phyloP scores from a whole-genome alignment of 2,113 vertebrate species.

The Ardeotis arabs region DNA sequence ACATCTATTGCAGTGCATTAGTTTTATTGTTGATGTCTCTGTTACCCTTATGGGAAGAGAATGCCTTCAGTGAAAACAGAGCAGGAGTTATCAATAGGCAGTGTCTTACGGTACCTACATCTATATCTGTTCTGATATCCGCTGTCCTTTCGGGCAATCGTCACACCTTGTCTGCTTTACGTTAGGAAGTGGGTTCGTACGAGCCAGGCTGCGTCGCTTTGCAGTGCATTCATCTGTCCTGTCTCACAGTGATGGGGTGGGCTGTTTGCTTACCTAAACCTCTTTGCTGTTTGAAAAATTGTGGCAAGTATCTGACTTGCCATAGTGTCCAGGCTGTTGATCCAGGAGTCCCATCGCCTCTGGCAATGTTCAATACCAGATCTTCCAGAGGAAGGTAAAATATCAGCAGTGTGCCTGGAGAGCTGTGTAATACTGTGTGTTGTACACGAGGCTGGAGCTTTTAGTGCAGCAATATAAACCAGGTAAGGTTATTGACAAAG shows the following conservation, averaged over 20 bases:
- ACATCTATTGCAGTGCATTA: not conserved
- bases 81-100: not conserved
- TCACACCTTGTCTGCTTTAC: not conserved
- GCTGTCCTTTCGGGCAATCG: not conserved
- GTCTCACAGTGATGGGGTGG: rapidly evolving
- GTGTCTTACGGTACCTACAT: not conserved
- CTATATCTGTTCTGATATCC: not conserved
- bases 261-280: not conserved
- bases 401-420: not conserved
- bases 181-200: not conserved
- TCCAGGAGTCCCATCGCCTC: not conserved
- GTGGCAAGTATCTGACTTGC: not conserved
- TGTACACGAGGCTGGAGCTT: not conserved
- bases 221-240: not conserved
- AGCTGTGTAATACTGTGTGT: not conserved
- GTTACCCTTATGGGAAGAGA: not conserved
- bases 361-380: not conserved
- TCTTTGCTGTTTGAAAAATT: not conserved
- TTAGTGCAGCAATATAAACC: not conserved
- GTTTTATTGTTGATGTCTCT: not conserved
- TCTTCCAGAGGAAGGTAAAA: not conserved
- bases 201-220: not conserved
- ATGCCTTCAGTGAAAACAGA: not conserved
- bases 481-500: not conserved
- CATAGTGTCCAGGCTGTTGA: not conserved